Conservation (phyloP, 2,888 invertebrate genomes). For the Trypoxylon attenuatum region DNA sequence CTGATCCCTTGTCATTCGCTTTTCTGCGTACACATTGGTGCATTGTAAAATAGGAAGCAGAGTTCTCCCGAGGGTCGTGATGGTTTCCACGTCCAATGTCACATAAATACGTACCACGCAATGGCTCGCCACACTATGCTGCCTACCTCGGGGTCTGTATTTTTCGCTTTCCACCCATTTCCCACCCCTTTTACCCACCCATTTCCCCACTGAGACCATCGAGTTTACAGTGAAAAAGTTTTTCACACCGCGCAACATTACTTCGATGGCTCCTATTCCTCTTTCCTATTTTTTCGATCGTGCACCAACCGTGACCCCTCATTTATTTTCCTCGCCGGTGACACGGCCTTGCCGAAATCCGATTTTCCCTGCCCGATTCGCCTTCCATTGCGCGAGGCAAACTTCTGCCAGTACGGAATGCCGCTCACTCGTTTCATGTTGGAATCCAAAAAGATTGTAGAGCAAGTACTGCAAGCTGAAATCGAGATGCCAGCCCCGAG, state of each 20-base stretch:
- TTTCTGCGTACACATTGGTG: background rate
- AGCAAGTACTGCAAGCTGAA: background rate
- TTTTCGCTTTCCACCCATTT: constrained; percentile 6
- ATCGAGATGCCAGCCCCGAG: background rate
- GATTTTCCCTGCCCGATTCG: background rate
- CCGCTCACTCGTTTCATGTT: background rate
- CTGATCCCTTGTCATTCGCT: too few species aligned
- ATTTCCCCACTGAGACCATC: constrained; percentile 9
- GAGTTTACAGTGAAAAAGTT: constrained; percentile 17
- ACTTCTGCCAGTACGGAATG: background rate
- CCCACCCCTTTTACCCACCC: background rate
- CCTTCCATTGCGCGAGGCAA: background rate
- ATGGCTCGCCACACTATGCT: too few species aligned
- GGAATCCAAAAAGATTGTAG: background rate
- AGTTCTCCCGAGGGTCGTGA: constrained; percentile 21
- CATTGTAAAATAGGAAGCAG: constrained; percentile 16
- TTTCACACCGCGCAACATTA: constrained; percentile 25
- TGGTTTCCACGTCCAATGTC: constrained; percentile 9
- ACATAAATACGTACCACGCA: constrained; percentile 26
- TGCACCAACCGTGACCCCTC: background rate
- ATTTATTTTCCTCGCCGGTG: background rate
- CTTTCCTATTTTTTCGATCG: background rate
- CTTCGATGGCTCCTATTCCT: constrained; percentile 4
- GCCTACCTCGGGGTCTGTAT: constrained; percentile 11
- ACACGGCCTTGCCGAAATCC: background rate